A percentile compares a stretch with the other conserved stretches of the same genome.
Conservation (phyloP, 2,888 invertebrate genomes). For the Volucella inanis region DNA sequence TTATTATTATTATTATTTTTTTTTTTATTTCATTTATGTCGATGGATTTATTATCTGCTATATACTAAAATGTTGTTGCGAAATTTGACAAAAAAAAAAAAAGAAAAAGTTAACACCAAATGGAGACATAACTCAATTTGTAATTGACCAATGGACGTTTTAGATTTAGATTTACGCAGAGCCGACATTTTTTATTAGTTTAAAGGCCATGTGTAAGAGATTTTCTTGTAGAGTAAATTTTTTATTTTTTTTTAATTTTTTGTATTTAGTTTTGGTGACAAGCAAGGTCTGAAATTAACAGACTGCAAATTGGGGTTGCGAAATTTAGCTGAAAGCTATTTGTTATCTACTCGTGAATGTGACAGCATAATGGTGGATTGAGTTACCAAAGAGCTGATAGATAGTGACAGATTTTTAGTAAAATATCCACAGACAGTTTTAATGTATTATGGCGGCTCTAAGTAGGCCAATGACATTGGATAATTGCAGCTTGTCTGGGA, state of each 20-base stretch:
- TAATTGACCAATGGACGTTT: conserved; percentile 69
- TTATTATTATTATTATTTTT: neutral
- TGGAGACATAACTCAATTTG: conserved; percentile 70
- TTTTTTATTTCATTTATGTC: conserved; percentile 1
- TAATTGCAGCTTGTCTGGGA: neutral
- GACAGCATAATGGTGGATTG: conserved; percentile 14
- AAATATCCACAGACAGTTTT: no score
- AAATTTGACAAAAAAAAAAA: conserved; percentile 18
- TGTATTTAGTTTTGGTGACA: neutral
- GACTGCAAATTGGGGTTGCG: conserved; percentile 19
- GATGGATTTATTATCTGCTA: conserved; percentile 66
- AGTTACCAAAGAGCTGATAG: conserved; percentile 27
- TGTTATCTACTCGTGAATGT: conserved; percentile 22
- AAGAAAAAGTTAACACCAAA: neutral
- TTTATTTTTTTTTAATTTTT: neutral
- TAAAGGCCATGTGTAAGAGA: conserved; percentile 44
- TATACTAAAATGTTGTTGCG: conserved; percentile 51
- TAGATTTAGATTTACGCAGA: conserved; percentile 41
- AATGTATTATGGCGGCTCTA: no score
- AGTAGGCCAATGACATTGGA: neutral
- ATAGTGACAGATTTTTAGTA: conserved; percentile 7
- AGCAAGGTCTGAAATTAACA: conserved; percentile 13
- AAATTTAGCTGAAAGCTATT: conserved; percentile 43
- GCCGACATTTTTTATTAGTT: conserved; percentile 55
- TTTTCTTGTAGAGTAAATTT: neutral